phyloP scores from a whole-genome alignment of 2,888 invertebrate genomes.

The Ophion ventricosus region DNA sequence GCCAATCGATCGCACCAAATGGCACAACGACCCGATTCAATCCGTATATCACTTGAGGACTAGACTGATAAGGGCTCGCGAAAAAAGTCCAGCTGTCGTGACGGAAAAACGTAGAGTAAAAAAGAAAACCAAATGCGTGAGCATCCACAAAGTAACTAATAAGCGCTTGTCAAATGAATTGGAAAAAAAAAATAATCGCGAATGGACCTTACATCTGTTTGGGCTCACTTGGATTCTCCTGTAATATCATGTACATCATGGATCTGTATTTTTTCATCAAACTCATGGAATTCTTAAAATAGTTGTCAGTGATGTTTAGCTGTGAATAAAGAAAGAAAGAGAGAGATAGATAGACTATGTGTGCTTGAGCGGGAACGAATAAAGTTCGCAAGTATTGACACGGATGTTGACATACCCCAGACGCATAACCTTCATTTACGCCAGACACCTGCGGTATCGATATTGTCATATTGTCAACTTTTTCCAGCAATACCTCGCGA shows the following conservation, averaged over 20 bases:
- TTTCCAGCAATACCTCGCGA: conserved; percentile 64
- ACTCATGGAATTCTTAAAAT: conserved; percentile 71
- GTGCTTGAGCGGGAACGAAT: conserved; percentile 16
- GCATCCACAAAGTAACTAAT: background rate
- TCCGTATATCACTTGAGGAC: conserved; percentile 68
- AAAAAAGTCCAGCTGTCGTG: conserved; percentile 74
- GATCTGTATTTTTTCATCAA: conserved; percentile 71
- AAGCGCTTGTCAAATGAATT: background rate
- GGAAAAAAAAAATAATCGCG: background rate
- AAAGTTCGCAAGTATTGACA: conserved; percentile 19
- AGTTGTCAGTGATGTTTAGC: conserved; percentile 70
- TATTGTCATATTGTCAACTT: conserved; percentile 69
- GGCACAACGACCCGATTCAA: conserved; percentile 73
- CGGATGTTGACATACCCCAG: conserved; percentile 24
- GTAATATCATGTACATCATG: conserved; percentile 69
- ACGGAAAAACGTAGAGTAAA: background rate
- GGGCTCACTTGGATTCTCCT: conserved; percentile 63
- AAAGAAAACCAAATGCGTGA: background rate
- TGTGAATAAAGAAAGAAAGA: conserved; percentile 58
- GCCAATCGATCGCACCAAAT: conserved; percentile 73
- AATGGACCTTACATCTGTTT: conserved; percentile 71
- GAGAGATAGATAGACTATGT: background rate
- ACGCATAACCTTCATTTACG: conserved; percentile 36
- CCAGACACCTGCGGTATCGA: conserved; percentile 67
- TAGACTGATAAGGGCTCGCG: conserved; percentile 72